Evolutionary conservation across 2,888 invertebrate genomes (phyloP).

Genomic region (Nemoura dubitans): DNA sequence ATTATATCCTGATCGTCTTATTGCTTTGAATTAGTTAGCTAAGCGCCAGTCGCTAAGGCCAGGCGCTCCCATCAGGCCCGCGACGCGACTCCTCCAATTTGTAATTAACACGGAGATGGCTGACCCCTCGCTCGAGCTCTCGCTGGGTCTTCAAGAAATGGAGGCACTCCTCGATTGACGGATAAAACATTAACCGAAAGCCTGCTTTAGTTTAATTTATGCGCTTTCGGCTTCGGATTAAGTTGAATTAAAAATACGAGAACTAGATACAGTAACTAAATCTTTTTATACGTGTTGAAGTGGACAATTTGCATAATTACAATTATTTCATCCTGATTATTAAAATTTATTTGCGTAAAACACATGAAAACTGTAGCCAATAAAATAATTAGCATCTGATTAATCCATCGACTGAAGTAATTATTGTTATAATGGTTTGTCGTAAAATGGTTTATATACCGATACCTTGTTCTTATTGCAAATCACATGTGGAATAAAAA

Average conservation of each 20-base stretch:
- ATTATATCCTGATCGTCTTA: not conserved
- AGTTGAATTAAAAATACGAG: not conserved
- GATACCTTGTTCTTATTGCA: no score
- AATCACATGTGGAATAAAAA: no score
- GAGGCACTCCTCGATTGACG: not conserved
- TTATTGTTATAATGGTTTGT: not conserved
- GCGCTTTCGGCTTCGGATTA: not conserved
- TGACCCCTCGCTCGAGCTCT: not conserved
- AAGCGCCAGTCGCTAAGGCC: not conserved
- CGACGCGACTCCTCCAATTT: not conserved
- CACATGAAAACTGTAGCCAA: not conserved
- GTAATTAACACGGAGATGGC: conserved; percentile 4
- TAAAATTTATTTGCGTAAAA: not conserved
- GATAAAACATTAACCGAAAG: not conserved
- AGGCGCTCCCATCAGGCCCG: not conserved
- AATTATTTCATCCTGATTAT: not conserved
- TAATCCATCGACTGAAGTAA: not conserved
- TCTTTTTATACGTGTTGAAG: not conserved
- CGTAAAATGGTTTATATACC: no score
- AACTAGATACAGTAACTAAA: not conserved
- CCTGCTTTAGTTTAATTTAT: not conserved
- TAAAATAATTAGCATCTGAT: not conserved
- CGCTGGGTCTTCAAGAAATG: not conserved
- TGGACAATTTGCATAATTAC: not conserved
- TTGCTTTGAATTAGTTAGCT: not conserved